Percentiles rank a stretch among this genome's conserved stretches.
Conservation (phyloP, 2,113 vertebrate species). For the Pleuronectes platessa region DNA sequence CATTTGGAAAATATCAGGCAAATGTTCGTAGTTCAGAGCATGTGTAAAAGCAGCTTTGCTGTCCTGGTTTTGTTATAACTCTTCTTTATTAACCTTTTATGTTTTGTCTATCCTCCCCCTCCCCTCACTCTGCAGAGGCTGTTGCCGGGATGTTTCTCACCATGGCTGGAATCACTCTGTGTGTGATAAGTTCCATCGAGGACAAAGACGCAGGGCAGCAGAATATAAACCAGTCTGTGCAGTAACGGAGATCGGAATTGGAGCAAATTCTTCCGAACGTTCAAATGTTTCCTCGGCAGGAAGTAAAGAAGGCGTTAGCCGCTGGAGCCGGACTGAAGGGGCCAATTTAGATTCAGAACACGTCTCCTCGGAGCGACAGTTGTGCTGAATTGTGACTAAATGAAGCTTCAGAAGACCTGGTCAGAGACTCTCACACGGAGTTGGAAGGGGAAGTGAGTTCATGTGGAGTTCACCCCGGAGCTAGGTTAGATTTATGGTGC, state of each 20-base stretch:
- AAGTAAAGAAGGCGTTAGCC: neutral
- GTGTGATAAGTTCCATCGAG: constrained; percentile 83
- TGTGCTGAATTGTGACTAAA: constrained; percentile 29
- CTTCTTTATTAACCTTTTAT: neutral
- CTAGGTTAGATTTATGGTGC: constrained; percentile 63
- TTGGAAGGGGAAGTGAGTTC: constrained; percentile 44
- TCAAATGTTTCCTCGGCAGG: constrained; percentile 14
- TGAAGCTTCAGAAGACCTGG: constrained; percentile 37
- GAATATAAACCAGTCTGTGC: constrained; percentile 21
- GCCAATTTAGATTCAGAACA: constrained; percentile 55
- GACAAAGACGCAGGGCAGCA: constrained; percentile 14
- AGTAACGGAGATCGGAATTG: constrained; percentile 12
- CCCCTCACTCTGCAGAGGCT: constrained; percentile 78
- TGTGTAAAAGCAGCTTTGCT: neutral
- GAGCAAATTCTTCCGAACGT: constrained; percentile 8
- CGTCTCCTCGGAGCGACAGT: neutral
- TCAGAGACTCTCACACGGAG: constrained; percentile 14
- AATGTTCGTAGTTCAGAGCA: neutral
- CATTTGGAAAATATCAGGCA: neutral
- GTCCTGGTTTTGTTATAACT: neutral
- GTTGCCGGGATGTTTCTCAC: constrained; percentile 88
- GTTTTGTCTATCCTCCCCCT: neutral
- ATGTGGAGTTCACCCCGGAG: constrained; percentile 58
- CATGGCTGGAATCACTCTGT: constrained; percentile 85
- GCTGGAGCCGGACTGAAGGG: constrained; percentile 13